Percentiles rank a stretch among this genome's conserved stretches.
phyloP scores from a whole-genome alignment of 2,888 invertebrate species.

The Stratiomys singularior region DNA sequence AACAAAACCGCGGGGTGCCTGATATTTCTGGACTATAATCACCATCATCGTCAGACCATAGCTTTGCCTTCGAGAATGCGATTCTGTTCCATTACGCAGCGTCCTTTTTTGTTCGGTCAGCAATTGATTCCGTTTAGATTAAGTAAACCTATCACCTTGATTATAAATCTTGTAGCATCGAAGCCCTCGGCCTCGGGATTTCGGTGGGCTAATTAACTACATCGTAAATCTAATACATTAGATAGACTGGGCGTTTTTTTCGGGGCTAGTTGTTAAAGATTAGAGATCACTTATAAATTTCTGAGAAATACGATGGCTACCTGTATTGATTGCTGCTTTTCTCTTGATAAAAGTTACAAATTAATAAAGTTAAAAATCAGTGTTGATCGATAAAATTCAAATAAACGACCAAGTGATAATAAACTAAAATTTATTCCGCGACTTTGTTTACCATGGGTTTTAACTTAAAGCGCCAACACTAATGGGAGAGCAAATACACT shows the following conservation, averaged over 20 bases:
- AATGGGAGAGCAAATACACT: too few species aligned
- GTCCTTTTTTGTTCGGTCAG: neutral
- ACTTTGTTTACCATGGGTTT: too few species aligned
- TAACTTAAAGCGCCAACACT: too few species aligned
- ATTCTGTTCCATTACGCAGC: neutral
- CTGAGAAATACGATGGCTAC: slow-evolving; percentile 19
- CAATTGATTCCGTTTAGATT: neutral
- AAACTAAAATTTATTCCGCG: neutral
- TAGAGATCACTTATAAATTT: slow-evolving; percentile 1
- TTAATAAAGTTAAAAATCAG: slow-evolving; percentile 2
- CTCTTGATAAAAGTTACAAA: slow-evolving; percentile 6
- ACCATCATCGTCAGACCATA: neutral
- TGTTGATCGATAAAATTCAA: slow-evolving; percentile 11
- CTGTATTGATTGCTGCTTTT: slow-evolving; percentile 15
- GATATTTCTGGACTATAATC: neutral
- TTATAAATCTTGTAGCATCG: neutral
- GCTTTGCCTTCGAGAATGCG: neutral
- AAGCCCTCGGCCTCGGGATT: neutral
- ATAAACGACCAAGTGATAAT: slow-evolving; percentile 2
- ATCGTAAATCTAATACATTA: slow-evolving; percentile 36
- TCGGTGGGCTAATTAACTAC: slow-evolving; percentile 33
- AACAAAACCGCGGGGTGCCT: slow-evolving; percentile 45
- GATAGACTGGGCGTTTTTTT: neutral
- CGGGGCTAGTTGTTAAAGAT: neutral
- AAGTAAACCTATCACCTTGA: neutral